phyloP scores from a whole-genome alignment of 92 coral and sea anemone genomes.

The Parazoanthus darwini region DNA sequence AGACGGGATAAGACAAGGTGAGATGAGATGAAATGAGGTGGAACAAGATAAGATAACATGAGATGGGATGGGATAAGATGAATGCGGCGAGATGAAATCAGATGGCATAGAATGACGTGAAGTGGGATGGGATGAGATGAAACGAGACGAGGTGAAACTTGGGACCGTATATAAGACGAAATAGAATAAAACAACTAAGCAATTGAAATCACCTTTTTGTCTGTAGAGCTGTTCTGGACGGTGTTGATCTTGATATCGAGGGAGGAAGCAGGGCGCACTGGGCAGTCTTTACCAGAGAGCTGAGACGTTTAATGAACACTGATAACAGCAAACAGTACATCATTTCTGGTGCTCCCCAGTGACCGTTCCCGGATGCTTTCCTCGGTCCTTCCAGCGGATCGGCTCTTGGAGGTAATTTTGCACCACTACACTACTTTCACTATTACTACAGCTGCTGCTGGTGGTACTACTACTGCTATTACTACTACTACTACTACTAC shows the following conservation, averaged over 20 bases:
- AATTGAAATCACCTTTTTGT: not conserved
- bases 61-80: not conserved
- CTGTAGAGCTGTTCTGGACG: constrained; percentile 22
- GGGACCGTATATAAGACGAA: not conserved
- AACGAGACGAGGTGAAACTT: not conserved
- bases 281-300: not conserved
- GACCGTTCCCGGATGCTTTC: constrained; percentile 26
- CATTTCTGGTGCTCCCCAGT: constrained; percentile 41
- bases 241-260: constrained; percentile 34
- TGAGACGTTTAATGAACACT: constrained; percentile 30
- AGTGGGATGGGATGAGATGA: not conserved
- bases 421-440: too few relatives aligned
- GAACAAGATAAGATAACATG: not conserved
- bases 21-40: not conserved
- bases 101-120: not conserved
- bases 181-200: not conserved
- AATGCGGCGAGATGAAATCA: not conserved
- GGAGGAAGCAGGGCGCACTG: not conserved
- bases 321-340: not conserved
- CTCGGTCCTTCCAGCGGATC: constrained; percentile 27
- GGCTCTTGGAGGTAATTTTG: constrained; percentile 13
- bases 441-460: too few relatives aligned
- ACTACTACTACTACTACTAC: too few relatives aligned
- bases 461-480: too few relatives aligned
- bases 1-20: not conserved